Conservation (phyloP, 2,113 vertebrate species). For the Oncorhynchus clarkii region DNA sequence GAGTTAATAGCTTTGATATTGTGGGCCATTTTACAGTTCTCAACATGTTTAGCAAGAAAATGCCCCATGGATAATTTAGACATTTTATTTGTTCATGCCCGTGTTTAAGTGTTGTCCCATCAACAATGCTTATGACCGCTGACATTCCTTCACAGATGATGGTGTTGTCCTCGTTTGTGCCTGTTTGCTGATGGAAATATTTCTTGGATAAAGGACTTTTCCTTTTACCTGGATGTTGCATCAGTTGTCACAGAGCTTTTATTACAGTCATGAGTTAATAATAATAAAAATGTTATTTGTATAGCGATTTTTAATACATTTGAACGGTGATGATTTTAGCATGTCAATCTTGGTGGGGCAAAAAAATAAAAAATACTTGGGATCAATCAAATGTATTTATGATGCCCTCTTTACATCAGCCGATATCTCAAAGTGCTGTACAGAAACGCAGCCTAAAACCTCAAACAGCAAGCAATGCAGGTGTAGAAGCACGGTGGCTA, state of each 20-base stretch:
- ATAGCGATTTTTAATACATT: background rate
- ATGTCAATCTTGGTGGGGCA: too few species aligned
- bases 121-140: slow-evolving; percentile 63
- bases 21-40: slow-evolving; percentile 43
- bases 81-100: slow-evolving; percentile 59
- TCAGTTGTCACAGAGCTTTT: slow-evolving; percentile 13
- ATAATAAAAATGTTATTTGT: background rate
- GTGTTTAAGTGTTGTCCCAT: slow-evolving; percentile 61
- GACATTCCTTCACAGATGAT: slow-evolving; percentile 54
- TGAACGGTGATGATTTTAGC: too few species aligned
- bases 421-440: too few species aligned
- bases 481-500: too few species aligned
- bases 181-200: too few species aligned
- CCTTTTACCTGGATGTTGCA: too few species aligned
- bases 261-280: slow-evolving; percentile 36
- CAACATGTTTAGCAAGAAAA: slow-evolving; percentile 51
- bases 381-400: too few species aligned
- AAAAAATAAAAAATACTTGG: too few species aligned
- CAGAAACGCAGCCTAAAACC: too few species aligned
- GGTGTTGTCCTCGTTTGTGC: slow-evolving; percentile 34
- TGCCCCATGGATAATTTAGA: slow-evolving; percentile 51
- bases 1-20: slow-evolving; percentile 49
- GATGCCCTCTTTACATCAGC: too few species aligned
- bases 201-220: too few species aligned
- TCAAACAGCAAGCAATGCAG: too few species aligned